Conservation (phyloP, 2,888 invertebrate genomes). For the Cantharis flavilabris region DNA sequence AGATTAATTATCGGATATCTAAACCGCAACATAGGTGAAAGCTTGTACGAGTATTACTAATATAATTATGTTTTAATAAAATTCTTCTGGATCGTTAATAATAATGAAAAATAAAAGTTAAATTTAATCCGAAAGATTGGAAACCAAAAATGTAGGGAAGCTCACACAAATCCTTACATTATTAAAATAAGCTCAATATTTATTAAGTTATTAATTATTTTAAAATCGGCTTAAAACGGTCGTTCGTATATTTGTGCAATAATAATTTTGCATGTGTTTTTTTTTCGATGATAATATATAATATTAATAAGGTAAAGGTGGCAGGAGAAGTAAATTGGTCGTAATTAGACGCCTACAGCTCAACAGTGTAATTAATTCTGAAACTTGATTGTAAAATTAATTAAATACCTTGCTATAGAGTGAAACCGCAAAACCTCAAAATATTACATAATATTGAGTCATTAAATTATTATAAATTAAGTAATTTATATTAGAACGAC, state of each 20-base stretch:
- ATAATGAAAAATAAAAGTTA: not conserved
- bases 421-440: conserved; percentile 15
- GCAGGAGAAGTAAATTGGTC: conserved; percentile 3
- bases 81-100: not conserved
- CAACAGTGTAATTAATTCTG: conserved; percentile 16
- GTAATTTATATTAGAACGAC: not conserved
- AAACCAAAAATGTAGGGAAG: not conserved
- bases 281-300: too few relatives aligned
- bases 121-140: not conserved
- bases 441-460: conserved; percentile 11
- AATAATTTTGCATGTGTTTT: too few relatives aligned
- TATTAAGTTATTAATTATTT: not conserved
- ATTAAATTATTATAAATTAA: not conserved
- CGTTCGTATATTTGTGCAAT: not conserved
- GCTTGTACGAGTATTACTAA: not conserved
- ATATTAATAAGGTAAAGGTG: conserved; percentile 9
- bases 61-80: not conserved
- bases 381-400: conserved; percentile 21
- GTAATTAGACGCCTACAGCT: conserved; percentile 11
- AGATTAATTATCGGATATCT: not conserved
- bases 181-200: not conserved
- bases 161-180: not conserved
- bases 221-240: not conserved
- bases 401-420: conserved; percentile 7
- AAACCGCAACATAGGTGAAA: not conserved